Evolutionary conservation across 2,113 vertebrate genomes (phyloP).

Genomic region (Uropsilus gracilis): DNA sequence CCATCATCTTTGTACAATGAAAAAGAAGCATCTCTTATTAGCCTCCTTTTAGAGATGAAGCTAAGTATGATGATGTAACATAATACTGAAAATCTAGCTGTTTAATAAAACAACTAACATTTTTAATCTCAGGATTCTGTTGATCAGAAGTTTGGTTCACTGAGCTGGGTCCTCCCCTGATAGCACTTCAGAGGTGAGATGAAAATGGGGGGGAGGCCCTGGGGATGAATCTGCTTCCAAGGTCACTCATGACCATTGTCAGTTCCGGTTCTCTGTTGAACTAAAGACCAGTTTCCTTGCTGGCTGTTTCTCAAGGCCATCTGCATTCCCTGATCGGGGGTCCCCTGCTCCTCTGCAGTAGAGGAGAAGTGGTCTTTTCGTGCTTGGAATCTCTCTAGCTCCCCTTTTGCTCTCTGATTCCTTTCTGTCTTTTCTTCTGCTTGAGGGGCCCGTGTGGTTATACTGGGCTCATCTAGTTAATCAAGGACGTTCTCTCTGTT

Average conservation of each 20-base stretch:
- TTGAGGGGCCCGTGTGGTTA: neutral
- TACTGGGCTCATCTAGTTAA: neutral
- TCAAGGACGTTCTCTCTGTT: neutral
- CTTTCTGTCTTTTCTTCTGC: neutral
- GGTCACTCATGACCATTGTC: neutral
- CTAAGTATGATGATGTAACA: neutral
- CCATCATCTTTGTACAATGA: neutral
- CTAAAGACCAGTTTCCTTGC: neutral
- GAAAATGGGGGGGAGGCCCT: neutral
- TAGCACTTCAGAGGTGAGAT: neutral
- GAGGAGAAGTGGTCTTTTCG: too few relatives aligned
- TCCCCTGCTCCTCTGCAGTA: neutral
- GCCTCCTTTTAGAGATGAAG: neutral
- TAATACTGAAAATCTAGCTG: neutral
- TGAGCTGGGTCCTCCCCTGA: neutral
- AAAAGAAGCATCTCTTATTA: neutral
- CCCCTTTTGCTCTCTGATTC: neutral
- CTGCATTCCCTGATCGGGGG: neutral
- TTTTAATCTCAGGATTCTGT: neutral
- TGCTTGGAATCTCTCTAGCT: too few relatives aligned
- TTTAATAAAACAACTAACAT: neutral
- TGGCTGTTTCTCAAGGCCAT: neutral
- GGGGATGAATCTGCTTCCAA: conserved; percentile 4
- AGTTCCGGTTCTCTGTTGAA: neutral
- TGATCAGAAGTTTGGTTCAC: neutral